Percentiles rank a stretch among this genome's conserved stretches.
Evolutionary conservation across 2,797 vertebrate species (phyloP).

Genomic region (Xenops minutus): DNA sequence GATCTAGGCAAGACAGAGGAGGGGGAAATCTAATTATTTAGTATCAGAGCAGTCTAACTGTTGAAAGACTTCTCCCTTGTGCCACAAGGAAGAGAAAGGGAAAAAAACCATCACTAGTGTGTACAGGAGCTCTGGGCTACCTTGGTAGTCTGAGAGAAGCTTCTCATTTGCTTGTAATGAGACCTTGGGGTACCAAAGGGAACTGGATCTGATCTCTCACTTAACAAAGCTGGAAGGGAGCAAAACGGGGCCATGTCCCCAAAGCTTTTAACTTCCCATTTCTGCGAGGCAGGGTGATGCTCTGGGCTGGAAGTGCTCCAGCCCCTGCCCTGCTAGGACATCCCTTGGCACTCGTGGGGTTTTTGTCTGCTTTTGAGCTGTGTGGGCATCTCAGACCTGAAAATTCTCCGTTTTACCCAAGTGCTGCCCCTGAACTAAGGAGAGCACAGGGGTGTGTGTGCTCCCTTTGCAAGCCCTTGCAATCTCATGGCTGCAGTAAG

Average conservation of each 20-base stretch:
- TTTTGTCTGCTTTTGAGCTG: not conserved
- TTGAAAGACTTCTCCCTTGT: not conserved
- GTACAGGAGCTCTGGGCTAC: not conserved
- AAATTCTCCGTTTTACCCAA: not conserved
- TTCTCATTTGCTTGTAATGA: not conserved
- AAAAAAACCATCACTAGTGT: not conserved
- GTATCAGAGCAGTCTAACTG: not conserved
- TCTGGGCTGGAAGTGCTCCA: not conserved
- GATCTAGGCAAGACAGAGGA: not conserved
- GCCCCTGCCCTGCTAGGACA: not conserved
- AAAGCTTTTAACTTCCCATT: not conserved
- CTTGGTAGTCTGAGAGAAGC: not conserved
- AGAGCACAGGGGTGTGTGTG: not conserved
- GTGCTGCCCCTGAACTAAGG: not conserved
- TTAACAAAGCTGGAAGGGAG: not conserved
- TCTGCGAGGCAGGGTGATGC: not conserved
- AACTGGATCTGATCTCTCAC: not conserved
- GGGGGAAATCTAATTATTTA: not conserved
- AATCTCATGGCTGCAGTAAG: not conserved
- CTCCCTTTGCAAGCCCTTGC: not conserved
- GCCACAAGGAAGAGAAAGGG: not conserved
- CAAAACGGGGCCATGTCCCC: not conserved
- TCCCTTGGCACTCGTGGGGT: fast-evolving
- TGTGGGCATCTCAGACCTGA: fast-evolving
- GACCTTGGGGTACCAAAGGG: not conserved